Evolutionary conservation across 2,888 invertebrate species (phyloP).

Genomic region (Pammene fasciana): DNA sequence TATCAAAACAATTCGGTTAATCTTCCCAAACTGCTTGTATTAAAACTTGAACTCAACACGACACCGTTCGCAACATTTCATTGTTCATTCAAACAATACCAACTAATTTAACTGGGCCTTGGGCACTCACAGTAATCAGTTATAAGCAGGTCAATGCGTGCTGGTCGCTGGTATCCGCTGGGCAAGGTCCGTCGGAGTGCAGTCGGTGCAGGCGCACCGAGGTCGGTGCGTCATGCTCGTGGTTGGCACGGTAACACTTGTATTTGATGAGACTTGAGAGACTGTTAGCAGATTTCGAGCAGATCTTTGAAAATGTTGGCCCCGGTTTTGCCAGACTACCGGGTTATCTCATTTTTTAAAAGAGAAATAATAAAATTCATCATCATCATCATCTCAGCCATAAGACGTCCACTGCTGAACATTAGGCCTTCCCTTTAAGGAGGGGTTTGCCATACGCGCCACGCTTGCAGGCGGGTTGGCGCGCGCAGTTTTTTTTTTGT

Average conservation of each 20-base stretch:
- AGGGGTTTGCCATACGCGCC: no score
- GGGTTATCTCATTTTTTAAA: no score
- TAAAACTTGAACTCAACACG: background rate
- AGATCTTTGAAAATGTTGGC: no score
- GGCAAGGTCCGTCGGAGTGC: constrained; percentile 12
- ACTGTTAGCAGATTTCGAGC: no score
- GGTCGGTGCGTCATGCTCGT: constrained; percentile 3
- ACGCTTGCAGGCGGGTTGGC: no score
- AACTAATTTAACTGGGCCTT: constrained; percentile 10
- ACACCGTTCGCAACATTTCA: constrained; percentile 10
- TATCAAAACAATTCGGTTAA: background rate
- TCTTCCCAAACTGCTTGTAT: constrained; percentile 8
- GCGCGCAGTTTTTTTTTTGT: no score
- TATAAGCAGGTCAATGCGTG: constrained; percentile 11
- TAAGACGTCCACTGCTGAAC: no score
- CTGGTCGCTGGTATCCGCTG: constrained; percentile 18
- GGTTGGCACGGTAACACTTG: background rate
- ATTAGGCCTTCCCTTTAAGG: no score
- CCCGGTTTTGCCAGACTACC: no score
- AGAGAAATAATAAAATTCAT: no score
- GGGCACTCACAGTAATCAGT: background rate
- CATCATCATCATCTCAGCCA: no score
- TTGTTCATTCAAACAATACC: constrained; percentile 14
- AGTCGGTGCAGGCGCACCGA: constrained; percentile 12
- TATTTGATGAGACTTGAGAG: no score